Conservation (phyloP, 2,888 invertebrate genomes). For the Ceratothoa steindachneri region DNA sequence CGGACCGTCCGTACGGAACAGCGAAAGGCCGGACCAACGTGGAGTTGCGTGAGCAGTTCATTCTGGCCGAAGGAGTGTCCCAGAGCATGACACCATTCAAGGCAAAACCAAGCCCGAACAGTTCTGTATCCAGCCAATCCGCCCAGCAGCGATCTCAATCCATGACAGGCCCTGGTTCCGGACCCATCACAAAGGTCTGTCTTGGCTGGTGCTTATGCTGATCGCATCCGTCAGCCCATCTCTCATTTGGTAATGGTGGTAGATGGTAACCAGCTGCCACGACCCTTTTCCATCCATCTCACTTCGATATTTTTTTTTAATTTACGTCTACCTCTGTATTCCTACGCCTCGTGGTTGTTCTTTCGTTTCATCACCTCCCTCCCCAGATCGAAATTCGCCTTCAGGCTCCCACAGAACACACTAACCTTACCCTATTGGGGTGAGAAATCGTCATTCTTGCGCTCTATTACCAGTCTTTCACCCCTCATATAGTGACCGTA, state of each 20-base stretch:
- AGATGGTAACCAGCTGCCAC: background rate
- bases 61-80: slow-evolving; percentile 95
- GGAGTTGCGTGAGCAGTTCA: slow-evolving; percentile 98
- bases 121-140: slow-evolving; percentile 55
- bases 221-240: background rate
- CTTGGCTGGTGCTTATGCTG: background rate
- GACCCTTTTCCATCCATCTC: no score
- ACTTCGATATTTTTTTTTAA: background rate
- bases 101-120: slow-evolving; percentile 72
- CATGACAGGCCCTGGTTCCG: slow-evolving; percentile 63
- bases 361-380: background rate
- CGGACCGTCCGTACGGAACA: slow-evolving; percentile 55
- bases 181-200: slow-evolving; percentile 92
- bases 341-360: background rate
- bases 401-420: no score
- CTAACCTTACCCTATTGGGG: no score
- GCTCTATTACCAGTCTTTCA: no score
- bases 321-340: background rate
- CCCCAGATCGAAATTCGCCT: no score
- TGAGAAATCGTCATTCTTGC: no score
- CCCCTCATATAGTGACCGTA: no score
- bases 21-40: slow-evolving; percentile 99
- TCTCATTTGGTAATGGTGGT: background rate
- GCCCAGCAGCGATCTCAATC: slow-evolving; percentile 51
- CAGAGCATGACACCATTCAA: slow-evolving; percentile 99